A percentile compares a stretch with the other conserved stretches of the same genome.
These are phyloP conservation scores for Drosophila flavopinicola DNA, from an alignment of 2,888 invertebrate species.

Conservation along the genomic window DNA sequence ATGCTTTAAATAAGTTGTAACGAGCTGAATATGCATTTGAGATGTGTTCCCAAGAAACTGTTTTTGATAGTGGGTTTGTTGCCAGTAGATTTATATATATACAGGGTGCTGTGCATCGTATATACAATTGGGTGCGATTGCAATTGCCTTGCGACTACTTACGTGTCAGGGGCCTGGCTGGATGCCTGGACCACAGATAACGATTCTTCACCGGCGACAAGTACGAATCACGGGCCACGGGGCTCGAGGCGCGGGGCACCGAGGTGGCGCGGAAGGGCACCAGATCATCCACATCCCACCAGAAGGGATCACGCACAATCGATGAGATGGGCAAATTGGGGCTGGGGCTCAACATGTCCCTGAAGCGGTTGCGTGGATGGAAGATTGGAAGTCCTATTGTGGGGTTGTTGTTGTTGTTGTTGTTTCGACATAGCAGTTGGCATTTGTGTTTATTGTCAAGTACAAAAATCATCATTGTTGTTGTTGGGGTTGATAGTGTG, in stretches of 20 bases:
- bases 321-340: constrained; percentile 91
- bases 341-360: constrained; percentile 92
- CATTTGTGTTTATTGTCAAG: constrained; percentile 41
- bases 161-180: constrained; percentile 93
- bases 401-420: too few relatives aligned
- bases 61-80: not conserved
- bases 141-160: constrained; percentile 85
- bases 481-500: constrained; percentile 34
- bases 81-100: constrained; percentile 31
- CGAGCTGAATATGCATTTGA: constrained; percentile 15
- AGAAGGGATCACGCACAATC: constrained; percentile 94
- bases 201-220: constrained; percentile 95
- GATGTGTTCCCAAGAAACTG: constrained; percentile 1
- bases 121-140: constrained; percentile 10
- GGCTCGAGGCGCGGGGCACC: constrained; percentile 88
- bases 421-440: constrained; percentile 50
- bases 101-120: constrained; percentile 39
- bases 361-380: constrained; percentile 86
- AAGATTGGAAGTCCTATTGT: constrained; percentile 88
- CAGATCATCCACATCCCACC: constrained; percentile 93
- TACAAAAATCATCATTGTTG: constrained; percentile 52
- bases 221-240: constrained; percentile 93
- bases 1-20: constrained; percentile 22
- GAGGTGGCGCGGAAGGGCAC: constrained; percentile 87
- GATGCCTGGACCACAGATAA: constrained; percentile 96